Percentiles rank a stretch among this genome's conserved stretches.
Conservation (phyloP, 2,113 vertebrate species). For the Theristicus caerulescens region DNA sequence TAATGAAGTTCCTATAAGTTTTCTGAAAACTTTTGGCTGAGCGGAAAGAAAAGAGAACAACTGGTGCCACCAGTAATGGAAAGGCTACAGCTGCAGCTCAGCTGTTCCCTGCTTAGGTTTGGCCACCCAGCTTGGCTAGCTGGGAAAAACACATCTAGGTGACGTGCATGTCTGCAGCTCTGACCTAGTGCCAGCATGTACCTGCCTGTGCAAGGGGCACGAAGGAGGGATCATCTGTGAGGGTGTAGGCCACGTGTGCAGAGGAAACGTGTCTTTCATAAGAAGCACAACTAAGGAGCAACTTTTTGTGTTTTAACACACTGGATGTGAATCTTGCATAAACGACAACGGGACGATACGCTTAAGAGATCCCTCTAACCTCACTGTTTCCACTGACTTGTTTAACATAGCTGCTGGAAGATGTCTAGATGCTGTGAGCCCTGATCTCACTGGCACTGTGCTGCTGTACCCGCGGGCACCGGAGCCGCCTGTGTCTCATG, state of each 20-base stretch:
- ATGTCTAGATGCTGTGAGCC: background rate
- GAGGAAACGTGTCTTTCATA: background rate
- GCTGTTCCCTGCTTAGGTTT: background rate
- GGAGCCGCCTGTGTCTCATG: background rate
- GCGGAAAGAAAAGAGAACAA: background rate
- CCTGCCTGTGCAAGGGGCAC: background rate
- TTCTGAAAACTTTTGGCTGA: background rate
- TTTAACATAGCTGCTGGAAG: background rate
- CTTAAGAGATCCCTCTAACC: background rate
- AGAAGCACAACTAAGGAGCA: background rate
- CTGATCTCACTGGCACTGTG: background rate
- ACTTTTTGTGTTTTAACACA: background rate
- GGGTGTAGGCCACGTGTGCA: background rate
- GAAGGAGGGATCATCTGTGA: background rate
- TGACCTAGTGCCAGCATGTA: background rate
- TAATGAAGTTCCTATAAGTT: background rate
- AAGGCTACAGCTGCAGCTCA: background rate
- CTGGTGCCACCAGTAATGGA: background rate
- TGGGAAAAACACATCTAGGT: background rate
- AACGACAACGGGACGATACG: background rate
- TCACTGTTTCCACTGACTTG: background rate
- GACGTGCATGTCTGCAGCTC: fast-evolving
- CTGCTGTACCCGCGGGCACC: fast-evolving
- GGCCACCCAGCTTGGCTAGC: background rate
- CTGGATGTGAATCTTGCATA: background rate